Evolutionary conservation across 2,888 invertebrate genomes (phyloP).

Genomic region (Standfussiana lucernea): DNA sequence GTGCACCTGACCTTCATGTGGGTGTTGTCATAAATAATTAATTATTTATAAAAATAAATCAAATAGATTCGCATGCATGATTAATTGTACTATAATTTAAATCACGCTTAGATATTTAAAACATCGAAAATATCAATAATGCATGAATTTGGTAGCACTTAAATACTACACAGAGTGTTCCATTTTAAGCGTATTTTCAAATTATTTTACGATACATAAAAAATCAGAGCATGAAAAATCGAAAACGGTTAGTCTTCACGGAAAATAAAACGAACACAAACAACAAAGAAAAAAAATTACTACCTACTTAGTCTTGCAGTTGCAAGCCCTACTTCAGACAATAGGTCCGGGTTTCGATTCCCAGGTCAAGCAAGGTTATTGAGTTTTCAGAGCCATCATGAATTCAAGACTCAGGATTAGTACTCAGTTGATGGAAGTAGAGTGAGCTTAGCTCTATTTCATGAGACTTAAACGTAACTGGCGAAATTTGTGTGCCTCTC

Average conservation of each 20-base stretch:
- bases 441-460: not conserved
- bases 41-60: slow-evolving; percentile 20
- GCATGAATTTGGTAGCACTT: slow-evolving; percentile 18
- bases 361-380: not conserved
- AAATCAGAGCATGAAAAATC: no score
- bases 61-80: slow-evolving; percentile 34
- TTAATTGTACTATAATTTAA: slow-evolving; percentile 27
- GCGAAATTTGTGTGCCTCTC: not conserved
- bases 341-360: not conserved
- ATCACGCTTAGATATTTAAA: slow-evolving; percentile 1
- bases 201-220: not conserved
- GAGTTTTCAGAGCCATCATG: not conserved
- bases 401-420: not conserved
- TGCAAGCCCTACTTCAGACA: not conserved
- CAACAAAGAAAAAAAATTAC: no score
- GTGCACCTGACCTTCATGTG: no score
- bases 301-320: not conserved
- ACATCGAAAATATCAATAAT: slow-evolving; percentile 19
- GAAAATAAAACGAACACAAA: not conserved
- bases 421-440: not conserved
- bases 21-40: slow-evolving; percentile 36
- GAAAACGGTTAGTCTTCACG: not conserved
- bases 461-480: not conserved
- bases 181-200: not conserved
- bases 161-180: not conserved